phyloP scores from a whole-genome alignment of 1,140 invertebrate species.

The Leguminivora glycinivorella region DNA sequence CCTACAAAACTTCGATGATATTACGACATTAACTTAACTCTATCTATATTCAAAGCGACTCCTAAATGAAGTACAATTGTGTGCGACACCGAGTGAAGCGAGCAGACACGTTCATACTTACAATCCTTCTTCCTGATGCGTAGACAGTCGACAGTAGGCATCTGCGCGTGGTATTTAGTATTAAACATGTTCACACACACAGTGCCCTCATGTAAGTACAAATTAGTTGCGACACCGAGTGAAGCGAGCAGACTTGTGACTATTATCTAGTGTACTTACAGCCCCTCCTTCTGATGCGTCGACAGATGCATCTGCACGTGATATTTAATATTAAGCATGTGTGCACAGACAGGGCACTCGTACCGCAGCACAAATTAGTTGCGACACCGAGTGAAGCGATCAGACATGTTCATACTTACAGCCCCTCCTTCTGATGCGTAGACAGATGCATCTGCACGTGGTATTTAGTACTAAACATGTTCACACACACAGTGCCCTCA shows the following conservation, averaged over 20 bases:
- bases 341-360: slow-evolving; percentile 69
- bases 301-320: slow-evolving; percentile 63
- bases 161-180: slow-evolving; percentile 62
- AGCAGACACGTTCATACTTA: slow-evolving; percentile 45
- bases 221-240: slow-evolving; percentile 24
- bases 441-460: slow-evolving; percentile 63
- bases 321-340: slow-evolving; percentile 63
- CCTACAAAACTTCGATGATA: no score
- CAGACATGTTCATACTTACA: slow-evolving; percentile 45
- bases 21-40: no score
- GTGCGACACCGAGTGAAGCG: no score
- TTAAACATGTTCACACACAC: slow-evolving; percentile 51
- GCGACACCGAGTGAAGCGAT: not conserved
- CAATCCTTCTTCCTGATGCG: slow-evolving; percentile 64
- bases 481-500: slow-evolving; percentile 68
- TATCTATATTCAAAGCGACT: no score
- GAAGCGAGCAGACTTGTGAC: not conserved
- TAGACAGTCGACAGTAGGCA: slow-evolving; percentile 48
- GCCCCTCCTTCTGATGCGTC: slow-evolving; percentile 63
- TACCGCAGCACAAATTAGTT: slow-evolving; percentile 52
- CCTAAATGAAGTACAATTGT: no score
- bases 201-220: no score
- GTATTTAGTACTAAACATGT: slow-evolving; percentile 69
- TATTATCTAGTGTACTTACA: slow-evolving; percentile 58
- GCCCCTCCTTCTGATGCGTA: slow-evolving; percentile 63